Percentiles rank a stretch among this genome's conserved stretches.
phyloP scores from a whole-genome alignment of 2,113 vertebrate genomes.

The Dermatemys mawii region DNA sequence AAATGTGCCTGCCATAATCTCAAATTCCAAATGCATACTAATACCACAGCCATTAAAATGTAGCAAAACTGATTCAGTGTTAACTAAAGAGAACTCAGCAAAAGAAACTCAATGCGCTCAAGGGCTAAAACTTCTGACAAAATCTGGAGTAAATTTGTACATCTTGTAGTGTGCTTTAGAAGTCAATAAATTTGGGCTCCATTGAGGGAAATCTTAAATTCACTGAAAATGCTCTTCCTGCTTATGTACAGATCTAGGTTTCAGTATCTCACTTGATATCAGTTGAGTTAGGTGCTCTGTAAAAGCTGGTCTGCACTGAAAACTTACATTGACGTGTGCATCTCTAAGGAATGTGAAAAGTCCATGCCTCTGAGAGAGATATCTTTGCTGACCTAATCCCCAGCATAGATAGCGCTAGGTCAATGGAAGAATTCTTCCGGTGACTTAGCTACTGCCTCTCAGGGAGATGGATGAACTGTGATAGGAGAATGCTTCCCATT shows the following conservation, averaged over 20 bases:
- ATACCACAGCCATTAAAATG: not conserved
- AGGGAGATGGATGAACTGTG: not conserved
- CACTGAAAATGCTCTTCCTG: not conserved
- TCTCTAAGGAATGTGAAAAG: not conserved
- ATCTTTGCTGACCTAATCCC: not conserved
- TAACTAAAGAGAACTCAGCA: not conserved
- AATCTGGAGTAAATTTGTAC: not conserved
- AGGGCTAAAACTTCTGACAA: not conserved
- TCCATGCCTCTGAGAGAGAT: not conserved
- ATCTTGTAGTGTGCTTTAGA: not conserved
- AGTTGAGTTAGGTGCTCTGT: not conserved
- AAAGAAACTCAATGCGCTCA: not conserved
- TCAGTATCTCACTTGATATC: not conserved
- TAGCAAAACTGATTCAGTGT: not conserved
- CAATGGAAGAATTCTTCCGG: no score
- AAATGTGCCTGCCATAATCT: not conserved
- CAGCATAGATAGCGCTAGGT: not conserved
- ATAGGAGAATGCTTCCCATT: not conserved
- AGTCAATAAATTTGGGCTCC: not conserved
- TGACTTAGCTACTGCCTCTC: no score
- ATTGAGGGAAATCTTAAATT: not conserved
- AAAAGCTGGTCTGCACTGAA: not conserved
- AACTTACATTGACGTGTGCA: not conserved
- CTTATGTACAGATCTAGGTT: not conserved
- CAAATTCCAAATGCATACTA: not conserved